Conservation (phyloP, 2,888 invertebrate species). For the Archaeoteleia sp. region DNA sequence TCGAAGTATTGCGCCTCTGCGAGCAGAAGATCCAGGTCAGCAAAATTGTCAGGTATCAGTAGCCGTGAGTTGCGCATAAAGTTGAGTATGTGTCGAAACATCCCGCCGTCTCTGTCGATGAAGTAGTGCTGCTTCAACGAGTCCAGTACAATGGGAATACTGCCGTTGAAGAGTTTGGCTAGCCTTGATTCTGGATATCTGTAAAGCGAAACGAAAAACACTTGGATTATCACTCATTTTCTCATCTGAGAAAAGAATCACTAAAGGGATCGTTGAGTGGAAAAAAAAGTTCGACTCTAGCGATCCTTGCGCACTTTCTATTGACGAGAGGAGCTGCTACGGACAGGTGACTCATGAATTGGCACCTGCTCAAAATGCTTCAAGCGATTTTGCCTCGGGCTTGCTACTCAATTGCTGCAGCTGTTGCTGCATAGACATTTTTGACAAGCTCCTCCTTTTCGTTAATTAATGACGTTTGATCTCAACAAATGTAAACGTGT, state of each 20-base stretch:
- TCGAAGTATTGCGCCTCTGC: slow-evolving; percentile 96
- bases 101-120: slow-evolving; percentile 97
- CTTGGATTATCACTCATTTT: slow-evolving; percentile 18
- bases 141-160: slow-evolving; percentile 95
- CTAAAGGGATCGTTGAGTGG: slow-evolving; percentile 9
- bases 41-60: slow-evolving; percentile 90
- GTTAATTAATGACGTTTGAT: slow-evolving; percentile 43
- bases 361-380: slow-evolving; percentile 59
- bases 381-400: slow-evolving; percentile 42
- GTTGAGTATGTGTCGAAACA: slow-evolving; percentile 98
- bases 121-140: slow-evolving; percentile 98
- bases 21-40: slow-evolving; percentile 88
- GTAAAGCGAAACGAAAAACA: slow-evolving; percentile 66
- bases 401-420: slow-evolving; percentile 46
- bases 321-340: slow-evolving; percentile 31
- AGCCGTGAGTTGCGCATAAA: slow-evolving; percentile 94
- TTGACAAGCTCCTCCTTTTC: slow-evolving; percentile 28
- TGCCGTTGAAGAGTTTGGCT: slow-evolving; percentile 95
- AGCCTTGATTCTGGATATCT: slow-evolving; percentile 95
- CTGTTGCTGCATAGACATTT: slow-evolving; percentile 54
- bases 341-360: slow-evolving; percentile 55
- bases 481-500: slow-evolving; percentile 33
- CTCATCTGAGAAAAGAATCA: slow-evolving; percentile 18
- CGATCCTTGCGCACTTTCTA: slow-evolving; percentile 35
- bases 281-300: slow-evolving; percentile 16